Evolutionary conservation across 2,113 vertebrate genomes (phyloP), one percentile per base, ranked within the genome.

Genomic region (Centropristis striata): DNA sequence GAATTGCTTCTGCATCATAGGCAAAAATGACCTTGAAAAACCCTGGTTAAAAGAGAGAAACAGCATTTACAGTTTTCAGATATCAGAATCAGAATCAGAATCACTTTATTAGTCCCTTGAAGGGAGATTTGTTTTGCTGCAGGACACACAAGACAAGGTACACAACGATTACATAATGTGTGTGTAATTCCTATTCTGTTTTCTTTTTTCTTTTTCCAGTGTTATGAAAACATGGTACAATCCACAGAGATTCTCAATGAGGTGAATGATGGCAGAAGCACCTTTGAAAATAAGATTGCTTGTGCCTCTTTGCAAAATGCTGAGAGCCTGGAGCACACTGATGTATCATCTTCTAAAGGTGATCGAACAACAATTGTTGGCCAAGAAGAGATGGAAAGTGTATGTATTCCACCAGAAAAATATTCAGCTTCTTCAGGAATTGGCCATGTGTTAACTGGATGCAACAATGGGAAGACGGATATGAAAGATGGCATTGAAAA

Each of bases 151-250:
- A n/a, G n/a, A n/a, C n/a, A n/a, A n/a, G n/a, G n/a, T n/a, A n/a
- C n/a, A n/a, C n/a, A n/a, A n/a, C n/a, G n/a, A n/a, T n/a, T n/a
- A n/a, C n/a, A n/a, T n/a, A n/a, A n/a, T n/a, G n/a, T n/a, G n/a
- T n/a, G n/a, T n/a, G n/a, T n/a, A 1, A 16, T 70, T 50, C 10
- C 50, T 50, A 6, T 46, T n/a, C 1, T 63, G 5, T 76, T 65
- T 47, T 23, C 13, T 42, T 18, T 72, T 69, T 86, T n/a, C 21
- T 57, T 50, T 46, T 81, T 86, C 3, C 78, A 95, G 94, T 57
- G 20, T 72, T 36, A 63, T 58, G 85, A 73, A 86, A 58, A 66
- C 8, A 42, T 15, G 47, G 47, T 47, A 37, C 41, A 76, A 9
- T 46, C 55, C 6, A 25, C 59, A 59, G 81, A 87, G 5, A 85